Evolutionary conservation across 2,113 vertebrate species (phyloP).

Genomic region (Sceloporus undulatus): DNA sequence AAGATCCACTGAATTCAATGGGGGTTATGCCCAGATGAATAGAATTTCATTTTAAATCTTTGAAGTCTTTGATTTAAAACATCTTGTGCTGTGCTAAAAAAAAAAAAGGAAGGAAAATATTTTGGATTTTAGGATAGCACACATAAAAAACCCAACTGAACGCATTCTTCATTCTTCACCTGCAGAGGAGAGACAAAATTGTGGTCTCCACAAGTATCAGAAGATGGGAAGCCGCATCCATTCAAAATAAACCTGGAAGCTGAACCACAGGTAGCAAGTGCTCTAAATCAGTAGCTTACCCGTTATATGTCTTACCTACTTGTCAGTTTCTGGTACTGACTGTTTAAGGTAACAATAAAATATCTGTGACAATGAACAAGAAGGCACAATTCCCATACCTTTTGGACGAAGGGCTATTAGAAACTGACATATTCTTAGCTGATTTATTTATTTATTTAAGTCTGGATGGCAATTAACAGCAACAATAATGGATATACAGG

Average conservation of each 20-base stretch:
- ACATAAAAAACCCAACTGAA: not conserved
- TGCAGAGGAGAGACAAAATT: constrained; percentile 87
- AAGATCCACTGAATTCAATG: not conserved
- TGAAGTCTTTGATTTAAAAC: not conserved
- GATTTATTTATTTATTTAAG: too few relatives aligned
- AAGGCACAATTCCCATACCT: not conserved
- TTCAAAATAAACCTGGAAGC: constrained; percentile 94
- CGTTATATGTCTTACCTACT: constrained; percentile 6
- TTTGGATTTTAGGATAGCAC: constrained; percentile 9
- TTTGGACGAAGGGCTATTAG: not conserved
- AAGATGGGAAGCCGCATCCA: constrained; percentile 87
- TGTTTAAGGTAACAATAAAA: constrained; percentile 15
- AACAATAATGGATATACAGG: too few relatives aligned
- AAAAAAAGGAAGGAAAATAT: not conserved
- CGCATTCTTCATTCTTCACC: constrained; percentile 33
- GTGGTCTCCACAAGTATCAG: constrained; percentile 90
- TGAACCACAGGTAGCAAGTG: constrained; percentile 87
- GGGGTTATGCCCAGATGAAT: not conserved
- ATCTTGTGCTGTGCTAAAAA: not conserved
- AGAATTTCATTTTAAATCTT: not conserved
- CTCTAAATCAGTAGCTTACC: too few relatives aligned
- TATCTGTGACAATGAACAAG: not conserved
- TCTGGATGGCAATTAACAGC: too few relatives aligned
- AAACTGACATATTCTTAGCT: not conserved
- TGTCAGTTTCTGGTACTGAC: constrained; percentile 17